Percentiles rank a stretch among this genome's conserved stretches.
These are phyloP conservation scores for Amazona vittata DNA, from an alignment of 2,113 vertebrate species.

Conservation along the genomic window DNA sequence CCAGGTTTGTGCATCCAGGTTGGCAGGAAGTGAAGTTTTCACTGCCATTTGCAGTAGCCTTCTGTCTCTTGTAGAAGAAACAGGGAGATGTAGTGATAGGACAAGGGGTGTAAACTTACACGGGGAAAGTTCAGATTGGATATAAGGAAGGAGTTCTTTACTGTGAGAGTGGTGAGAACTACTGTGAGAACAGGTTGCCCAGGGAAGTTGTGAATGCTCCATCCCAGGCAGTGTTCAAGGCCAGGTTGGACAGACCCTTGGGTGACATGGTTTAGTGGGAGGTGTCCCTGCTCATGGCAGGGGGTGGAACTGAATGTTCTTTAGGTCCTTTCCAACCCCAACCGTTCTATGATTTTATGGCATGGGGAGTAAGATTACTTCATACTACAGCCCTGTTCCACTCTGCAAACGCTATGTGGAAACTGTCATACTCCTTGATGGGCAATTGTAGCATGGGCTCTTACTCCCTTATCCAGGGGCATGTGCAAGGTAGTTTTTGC, in stretches of 20 bases:
- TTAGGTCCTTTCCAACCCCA: not conserved
- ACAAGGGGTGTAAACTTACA: not conserved
- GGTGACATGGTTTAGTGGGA: not conserved
- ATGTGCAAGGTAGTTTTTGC: accelerated
- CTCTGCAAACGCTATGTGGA: not conserved
- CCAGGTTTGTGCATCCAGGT: not conserved
- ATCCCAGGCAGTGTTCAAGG: not conserved
- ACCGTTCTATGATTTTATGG: not conserved
- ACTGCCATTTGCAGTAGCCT: not conserved
- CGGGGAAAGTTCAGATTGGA: not conserved
- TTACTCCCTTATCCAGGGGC: not conserved
- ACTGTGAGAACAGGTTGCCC: not conserved
- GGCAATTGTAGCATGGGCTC: not conserved
- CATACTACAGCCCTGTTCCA: not conserved
- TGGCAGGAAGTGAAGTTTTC: not conserved
- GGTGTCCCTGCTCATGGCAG: not conserved
- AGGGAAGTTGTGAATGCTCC: not conserved
- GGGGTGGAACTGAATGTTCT: not conserved
- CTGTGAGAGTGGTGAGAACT: not conserved
- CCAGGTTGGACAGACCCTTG: not conserved
- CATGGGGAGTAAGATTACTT: not conserved
- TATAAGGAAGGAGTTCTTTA: not conserved
- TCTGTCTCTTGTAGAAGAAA: not conserved
- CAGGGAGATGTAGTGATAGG: not conserved
- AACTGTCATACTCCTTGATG: not conserved